phyloP scores from a whole-genome alignment of 1,140 invertebrate genomes.

The Metopolophium dirhodum region DNA sequence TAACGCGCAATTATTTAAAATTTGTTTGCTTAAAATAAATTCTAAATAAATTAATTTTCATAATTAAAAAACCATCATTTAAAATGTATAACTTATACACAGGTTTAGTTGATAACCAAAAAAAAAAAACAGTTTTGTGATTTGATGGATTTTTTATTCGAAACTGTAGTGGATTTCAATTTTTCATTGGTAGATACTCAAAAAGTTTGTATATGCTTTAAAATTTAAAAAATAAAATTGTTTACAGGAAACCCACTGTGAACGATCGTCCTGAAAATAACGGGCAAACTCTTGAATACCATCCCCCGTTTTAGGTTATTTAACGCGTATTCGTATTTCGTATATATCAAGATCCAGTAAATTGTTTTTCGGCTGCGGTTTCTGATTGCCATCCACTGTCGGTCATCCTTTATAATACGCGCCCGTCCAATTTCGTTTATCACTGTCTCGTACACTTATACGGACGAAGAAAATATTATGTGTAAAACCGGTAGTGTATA shows the following conservation, averaged over 20 bases:
- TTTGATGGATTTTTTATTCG: not conserved
- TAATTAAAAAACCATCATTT: not conserved
- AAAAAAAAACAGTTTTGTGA: not conserved
- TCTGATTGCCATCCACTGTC: not conserved
- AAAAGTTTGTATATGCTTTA: not conserved
- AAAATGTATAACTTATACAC: not conserved
- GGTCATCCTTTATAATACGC: slow-evolving; percentile 3
- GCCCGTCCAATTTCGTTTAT: slow-evolving; percentile 25
- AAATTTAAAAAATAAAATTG: not conserved
- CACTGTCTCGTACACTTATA: not conserved
- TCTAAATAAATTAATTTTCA: not conserved
- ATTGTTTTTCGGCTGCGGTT: slow-evolving; percentile 14
- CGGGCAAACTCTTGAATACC: not conserved
- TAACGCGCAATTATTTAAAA: not conserved
- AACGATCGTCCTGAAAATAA: not conserved
- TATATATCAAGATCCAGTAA: not conserved
- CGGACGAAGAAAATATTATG: not conserved
- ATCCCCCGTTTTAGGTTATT: not conserved
- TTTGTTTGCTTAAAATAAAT: slow-evolving; percentile 19
- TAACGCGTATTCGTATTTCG: not conserved
- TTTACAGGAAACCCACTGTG: not conserved
- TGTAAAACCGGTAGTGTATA: slow-evolving; percentile 38
- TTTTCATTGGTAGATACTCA: not conserved
- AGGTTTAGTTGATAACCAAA: not conserved
- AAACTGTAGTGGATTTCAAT: not conserved